phyloP scores from a whole-genome alignment of 2,888 invertebrate genomes.

The Drosophila demipolita region DNA sequence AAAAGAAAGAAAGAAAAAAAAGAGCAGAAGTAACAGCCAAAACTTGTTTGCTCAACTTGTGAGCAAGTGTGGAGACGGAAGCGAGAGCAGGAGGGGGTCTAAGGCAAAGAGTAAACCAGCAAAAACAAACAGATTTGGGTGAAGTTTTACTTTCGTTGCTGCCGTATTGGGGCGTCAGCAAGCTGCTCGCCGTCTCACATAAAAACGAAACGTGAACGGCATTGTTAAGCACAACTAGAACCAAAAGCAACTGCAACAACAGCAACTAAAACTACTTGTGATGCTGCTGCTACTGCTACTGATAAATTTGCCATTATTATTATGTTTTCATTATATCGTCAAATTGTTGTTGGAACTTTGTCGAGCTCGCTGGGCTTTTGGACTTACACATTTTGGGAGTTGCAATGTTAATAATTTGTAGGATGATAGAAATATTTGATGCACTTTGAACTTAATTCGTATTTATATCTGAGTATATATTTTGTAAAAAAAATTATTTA shows the following conservation, averaged over 20 bases:
- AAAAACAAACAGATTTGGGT: slow-evolving; percentile 72
- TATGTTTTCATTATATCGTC: background rate
- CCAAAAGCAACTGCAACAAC: slow-evolving; percentile 37
- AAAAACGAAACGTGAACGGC: slow-evolving; percentile 32
- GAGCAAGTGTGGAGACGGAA: slow-evolving; percentile 10
- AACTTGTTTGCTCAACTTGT: slow-evolving; percentile 60
- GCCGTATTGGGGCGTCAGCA: slow-evolving; percentile 63
- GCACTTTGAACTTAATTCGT: slow-evolving; percentile 38
- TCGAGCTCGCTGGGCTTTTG: slow-evolving; percentile 10
- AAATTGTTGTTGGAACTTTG: slow-evolving; percentile 26
- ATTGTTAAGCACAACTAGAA: slow-evolving; percentile 42
- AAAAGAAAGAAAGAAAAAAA: slow-evolving; percentile 17
- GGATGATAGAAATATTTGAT: slow-evolving; percentile 27
- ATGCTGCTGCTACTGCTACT: slow-evolving; percentile 3
- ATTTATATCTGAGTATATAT: slow-evolving; percentile 1
- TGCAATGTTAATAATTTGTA: slow-evolving; percentile 41
- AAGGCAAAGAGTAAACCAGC: slow-evolving; percentile 44
- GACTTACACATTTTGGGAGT: slow-evolving; percentile 54
- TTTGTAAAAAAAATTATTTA: slow-evolving; percentile 1
- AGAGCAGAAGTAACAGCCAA: slow-evolving; percentile 31
- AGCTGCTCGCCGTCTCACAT: slow-evolving; percentile 39
- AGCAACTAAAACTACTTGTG: slow-evolving; percentile 20
- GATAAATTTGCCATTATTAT: slow-evolving; percentile 21
- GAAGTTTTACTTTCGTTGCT: slow-evolving; percentile 79
- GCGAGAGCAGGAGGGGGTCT: slow-evolving; percentile 1